Conservation (phyloP, 2,113 vertebrate species). For the Salminus brasiliensis region DNA sequence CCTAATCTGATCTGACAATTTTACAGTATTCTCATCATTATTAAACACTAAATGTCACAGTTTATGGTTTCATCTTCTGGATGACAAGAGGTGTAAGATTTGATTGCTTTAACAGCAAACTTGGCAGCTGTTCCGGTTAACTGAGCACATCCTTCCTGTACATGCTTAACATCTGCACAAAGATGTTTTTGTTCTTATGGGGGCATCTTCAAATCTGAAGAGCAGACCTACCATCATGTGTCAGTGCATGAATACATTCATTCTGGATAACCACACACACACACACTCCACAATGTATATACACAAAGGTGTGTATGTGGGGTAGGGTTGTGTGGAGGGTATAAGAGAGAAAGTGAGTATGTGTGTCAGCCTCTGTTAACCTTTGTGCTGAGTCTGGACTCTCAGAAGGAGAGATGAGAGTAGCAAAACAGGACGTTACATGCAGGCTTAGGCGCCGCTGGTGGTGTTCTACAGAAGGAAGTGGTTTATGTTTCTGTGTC, state of each 20-base stretch:
- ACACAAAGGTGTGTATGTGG: not conserved
- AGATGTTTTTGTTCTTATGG: too few relatives aligned
- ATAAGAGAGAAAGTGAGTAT: not conserved
- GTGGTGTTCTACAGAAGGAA: conserved; percentile 70
- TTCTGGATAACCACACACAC: not conserved
- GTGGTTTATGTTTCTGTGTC: conserved; percentile 63
- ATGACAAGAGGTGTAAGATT: too few relatives aligned
- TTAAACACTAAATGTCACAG: too few relatives aligned
- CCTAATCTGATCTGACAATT: too few relatives aligned
- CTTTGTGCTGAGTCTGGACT: conserved; percentile 43
- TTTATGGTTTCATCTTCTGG: too few relatives aligned
- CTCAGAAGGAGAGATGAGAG: conserved; percentile 11
- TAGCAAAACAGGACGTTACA: conserved; percentile 54
- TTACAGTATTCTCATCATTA: too few relatives aligned
- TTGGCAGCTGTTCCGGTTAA: too few relatives aligned
- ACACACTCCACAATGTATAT: not conserved
- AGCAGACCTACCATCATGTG: not conserved
- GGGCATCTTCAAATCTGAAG: not conserved
- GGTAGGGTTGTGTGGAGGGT: not conserved
- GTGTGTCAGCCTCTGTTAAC: not conserved
- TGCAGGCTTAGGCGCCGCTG: not conserved
- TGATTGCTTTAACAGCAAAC: too few relatives aligned
- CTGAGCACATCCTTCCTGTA: too few relatives aligned
- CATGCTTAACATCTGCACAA: too few relatives aligned
- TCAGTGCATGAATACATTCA: not conserved